These are phyloP conservation scores for Aldabrachelys gigantea DNA, from an alignment of 2,113 vertebrate genomes.

Conservation along the genomic window DNA sequence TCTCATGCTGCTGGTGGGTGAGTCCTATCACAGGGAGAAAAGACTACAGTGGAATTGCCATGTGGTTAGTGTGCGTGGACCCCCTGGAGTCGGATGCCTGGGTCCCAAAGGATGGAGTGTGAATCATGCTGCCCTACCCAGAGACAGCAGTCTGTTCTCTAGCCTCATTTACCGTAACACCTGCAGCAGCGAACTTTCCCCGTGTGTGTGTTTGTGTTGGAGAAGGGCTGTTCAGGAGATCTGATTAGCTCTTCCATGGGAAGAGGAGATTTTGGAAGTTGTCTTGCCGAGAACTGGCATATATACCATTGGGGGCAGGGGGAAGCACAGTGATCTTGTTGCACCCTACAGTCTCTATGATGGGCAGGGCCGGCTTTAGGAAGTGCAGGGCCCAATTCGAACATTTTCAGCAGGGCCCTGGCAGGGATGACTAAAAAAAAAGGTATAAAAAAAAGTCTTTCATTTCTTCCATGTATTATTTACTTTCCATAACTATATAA, in stretches of 20 bases:
- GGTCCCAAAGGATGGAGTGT: not conserved
- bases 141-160: not conserved
- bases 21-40: not conserved
- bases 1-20: rapidly evolving
- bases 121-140: not conserved
- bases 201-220: rapidly evolving
- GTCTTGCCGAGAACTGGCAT: not conserved
- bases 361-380: not conserved
- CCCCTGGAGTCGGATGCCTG: not conserved
- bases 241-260: not conserved
- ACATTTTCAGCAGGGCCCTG: too few relatives aligned
- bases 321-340: not conserved
- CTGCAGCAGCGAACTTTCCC: not conserved
- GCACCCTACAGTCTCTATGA: not conserved
- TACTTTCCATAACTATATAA: too few relatives aligned
- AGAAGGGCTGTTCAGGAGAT: not conserved
- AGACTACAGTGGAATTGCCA: rapidly evolving
- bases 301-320: not conserved
- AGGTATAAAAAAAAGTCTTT: too few relatives aligned
- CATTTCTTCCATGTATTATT: too few relatives aligned
- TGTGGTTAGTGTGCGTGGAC: rapidly evolving
- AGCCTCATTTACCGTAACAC: not conserved
- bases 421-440: too few relatives aligned
- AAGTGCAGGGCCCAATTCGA: too few relatives aligned
- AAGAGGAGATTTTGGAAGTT: not conserved